A percentile compares a stretch with the other conserved stretches of the same genome.
These are phyloP conservation scores for Chroicocephalus ridibundus DNA, from an alignment of 2,113 vertebrate genomes.

Conservation along the genomic window DNA sequence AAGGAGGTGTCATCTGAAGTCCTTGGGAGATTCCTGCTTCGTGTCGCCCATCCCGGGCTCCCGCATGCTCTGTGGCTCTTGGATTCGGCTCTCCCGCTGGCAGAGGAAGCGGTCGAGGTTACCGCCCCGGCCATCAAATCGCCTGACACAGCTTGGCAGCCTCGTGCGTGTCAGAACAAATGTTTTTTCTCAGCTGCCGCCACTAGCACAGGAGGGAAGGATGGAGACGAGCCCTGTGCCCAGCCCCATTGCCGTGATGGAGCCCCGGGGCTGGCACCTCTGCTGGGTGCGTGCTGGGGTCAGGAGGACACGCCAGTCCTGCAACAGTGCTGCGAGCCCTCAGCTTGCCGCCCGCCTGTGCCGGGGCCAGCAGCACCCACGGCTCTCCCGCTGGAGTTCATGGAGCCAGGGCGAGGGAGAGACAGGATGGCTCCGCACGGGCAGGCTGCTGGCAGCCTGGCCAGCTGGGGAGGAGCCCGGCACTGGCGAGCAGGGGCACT, in stretches of 20 bases:
- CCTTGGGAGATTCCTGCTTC: not conserved
- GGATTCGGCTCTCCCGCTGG: not conserved
- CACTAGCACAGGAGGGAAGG: not conserved
- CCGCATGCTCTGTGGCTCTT: not conserved
- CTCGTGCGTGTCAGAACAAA: not conserved
- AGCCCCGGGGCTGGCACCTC: not conserved
- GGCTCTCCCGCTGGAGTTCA: rapidly evolving
- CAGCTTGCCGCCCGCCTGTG: rapidly evolving
- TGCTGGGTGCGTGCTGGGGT: not conserved
- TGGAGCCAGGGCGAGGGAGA: not conserved
- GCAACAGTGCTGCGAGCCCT: rapidly evolving
- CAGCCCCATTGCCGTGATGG: not conserved
- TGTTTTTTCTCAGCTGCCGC: not conserved
- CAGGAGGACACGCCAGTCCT: not conserved
- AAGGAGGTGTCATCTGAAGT: not conserved
- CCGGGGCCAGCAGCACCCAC: rapidly evolving
- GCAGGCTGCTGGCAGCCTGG: not conserved
- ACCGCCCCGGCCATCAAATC: not conserved
- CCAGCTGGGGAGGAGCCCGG: not conserved
- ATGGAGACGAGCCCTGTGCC: not conserved
- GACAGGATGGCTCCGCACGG: rapidly evolving
- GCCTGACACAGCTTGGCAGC: not conserved
- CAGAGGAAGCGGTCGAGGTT: slow-evolving; percentile 5
- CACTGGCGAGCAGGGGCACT: not conserved
- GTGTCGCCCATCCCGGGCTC: not conserved